Evolutionary conservation across 2,113 vertebrate species (phyloP).

Genomic region (Myotis lucifugus): DNA sequence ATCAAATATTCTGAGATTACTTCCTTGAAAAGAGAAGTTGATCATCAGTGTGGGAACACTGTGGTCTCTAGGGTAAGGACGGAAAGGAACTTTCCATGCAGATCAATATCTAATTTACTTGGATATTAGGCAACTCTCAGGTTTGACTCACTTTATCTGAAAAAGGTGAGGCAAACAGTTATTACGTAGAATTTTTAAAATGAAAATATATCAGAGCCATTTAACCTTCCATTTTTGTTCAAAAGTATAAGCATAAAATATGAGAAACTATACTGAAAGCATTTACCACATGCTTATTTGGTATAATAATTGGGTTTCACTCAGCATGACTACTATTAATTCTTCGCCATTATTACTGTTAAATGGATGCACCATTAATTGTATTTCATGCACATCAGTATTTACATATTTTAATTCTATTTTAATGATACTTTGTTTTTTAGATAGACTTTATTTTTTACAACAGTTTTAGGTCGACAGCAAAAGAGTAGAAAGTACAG

Average conservation of each 20-base stretch:
- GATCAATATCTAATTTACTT: slow-evolving; percentile 79
- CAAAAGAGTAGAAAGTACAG: neutral
- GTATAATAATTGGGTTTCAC: neutral
- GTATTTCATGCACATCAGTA: neutral
- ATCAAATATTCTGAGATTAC: slow-evolving; percentile 64
- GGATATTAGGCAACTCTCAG: slow-evolving; percentile 56
- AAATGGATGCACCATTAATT: neutral
- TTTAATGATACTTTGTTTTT: neutral
- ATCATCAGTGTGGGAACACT: slow-evolving; percentile 71
- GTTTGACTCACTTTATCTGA: slow-evolving; percentile 61
- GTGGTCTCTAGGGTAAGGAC: slow-evolving; percentile 58
- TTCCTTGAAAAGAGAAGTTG: slow-evolving; percentile 75
- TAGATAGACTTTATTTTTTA: neutral
- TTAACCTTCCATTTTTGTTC: neutral
- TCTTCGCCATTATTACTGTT: neutral
- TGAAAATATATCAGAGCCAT: neutral
- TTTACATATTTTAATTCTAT: neutral
- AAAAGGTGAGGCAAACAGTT: slow-evolving; percentile 29
- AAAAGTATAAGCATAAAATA: neutral
- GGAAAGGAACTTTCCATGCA: slow-evolving; percentile 69
- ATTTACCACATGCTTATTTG: neutral
- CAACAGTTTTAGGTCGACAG: neutral
- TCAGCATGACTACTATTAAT: neutral
- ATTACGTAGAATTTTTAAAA: slow-evolving; percentile 45
- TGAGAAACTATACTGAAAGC: neutral